phyloP scores from a whole-genome alignment of 2,113 vertebrate genomes.

The Motacilla alba region DNA sequence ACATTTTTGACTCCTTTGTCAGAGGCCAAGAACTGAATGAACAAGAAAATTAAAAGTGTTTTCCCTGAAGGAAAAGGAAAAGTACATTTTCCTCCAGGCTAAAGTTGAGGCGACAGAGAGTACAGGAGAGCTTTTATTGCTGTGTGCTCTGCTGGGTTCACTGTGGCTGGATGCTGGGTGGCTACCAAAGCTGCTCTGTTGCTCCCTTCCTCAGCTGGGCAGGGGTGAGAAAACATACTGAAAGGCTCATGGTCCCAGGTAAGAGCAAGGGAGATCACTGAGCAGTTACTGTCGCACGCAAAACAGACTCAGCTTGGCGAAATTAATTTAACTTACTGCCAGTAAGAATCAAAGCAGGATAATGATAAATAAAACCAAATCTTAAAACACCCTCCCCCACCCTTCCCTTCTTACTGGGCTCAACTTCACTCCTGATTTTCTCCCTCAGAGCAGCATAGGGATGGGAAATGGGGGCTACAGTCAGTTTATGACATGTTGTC shows the following conservation, averaged over 20 bases:
- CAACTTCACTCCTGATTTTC: background rate
- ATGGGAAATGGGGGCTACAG: background rate
- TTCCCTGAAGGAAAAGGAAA: conserved; percentile 3
- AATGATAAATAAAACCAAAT: background rate
- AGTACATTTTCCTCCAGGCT: background rate
- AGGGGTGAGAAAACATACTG: background rate
- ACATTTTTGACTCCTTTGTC: conserved; percentile 45
- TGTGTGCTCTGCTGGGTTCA: background rate
- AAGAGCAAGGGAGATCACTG: background rate
- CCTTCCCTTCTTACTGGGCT: background rate
- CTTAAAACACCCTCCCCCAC: background rate
- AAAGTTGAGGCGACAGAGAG: background rate
- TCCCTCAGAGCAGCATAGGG: background rate
- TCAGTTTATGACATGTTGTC: background rate
- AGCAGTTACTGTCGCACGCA: accelerated
- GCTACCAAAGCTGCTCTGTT: background rate
- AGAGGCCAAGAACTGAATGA: conserved; percentile 23
- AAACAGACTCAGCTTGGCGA: background rate
- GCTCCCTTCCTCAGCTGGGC: background rate
- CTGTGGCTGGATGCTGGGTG: background rate
- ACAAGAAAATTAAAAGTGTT: conserved; percentile 42
- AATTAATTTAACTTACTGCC: background rate
- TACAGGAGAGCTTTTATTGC: background rate
- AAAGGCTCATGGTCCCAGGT: background rate
- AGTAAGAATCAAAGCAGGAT: background rate